Evolutionary conservation across 2,797 vertebrate genomes (phyloP).

Genomic region (Xyrichtys novacula): DNA sequence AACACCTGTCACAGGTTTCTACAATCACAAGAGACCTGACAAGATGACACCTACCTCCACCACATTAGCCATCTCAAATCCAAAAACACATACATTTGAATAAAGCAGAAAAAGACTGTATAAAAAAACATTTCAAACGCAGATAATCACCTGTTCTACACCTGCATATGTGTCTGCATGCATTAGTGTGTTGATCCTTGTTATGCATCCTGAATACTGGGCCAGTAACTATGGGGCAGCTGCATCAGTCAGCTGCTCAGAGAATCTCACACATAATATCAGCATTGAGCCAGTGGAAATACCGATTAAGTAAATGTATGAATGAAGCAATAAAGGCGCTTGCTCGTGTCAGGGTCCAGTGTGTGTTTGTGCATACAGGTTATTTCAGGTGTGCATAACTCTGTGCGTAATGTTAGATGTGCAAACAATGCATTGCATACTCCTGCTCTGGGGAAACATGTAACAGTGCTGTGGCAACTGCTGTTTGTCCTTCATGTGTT

Average conservation of each 20-base stretch:
- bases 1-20: slow-evolving; percentile 12
- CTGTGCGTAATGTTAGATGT: slow-evolving; percentile 3
- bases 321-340: slow-evolving; percentile 21
- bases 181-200: neutral
- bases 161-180: neutral
- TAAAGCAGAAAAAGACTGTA: neutral
- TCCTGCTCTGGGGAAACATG: neutral
- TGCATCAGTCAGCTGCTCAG: slow-evolving; percentile 8
- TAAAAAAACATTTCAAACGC: neutral
- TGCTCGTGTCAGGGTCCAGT: neutral
- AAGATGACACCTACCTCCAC: slow-evolving; percentile 14
- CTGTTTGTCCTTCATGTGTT: slow-evolving; percentile 27
- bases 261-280: slow-evolving; percentile 6
- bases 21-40: slow-evolving; percentile 21
- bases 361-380: neutral
- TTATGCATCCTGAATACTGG: neutral
- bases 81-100: neutral
- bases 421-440: slow-evolving; percentile 22
- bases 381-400: neutral
- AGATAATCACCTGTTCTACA: neutral
- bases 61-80: slow-evolving; percentile 20
- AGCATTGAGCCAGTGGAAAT: slow-evolving; percentile 16
- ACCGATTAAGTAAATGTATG: slow-evolving; percentile 14
- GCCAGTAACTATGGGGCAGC: neutral
- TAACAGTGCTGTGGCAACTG: neutral